A percentile compares a stretch with the other conserved stretches of the same genome.
phyloP scores from a whole-genome alignment of 64 coral and sea anemone genomes.

The Acropora yongei region DNA sequence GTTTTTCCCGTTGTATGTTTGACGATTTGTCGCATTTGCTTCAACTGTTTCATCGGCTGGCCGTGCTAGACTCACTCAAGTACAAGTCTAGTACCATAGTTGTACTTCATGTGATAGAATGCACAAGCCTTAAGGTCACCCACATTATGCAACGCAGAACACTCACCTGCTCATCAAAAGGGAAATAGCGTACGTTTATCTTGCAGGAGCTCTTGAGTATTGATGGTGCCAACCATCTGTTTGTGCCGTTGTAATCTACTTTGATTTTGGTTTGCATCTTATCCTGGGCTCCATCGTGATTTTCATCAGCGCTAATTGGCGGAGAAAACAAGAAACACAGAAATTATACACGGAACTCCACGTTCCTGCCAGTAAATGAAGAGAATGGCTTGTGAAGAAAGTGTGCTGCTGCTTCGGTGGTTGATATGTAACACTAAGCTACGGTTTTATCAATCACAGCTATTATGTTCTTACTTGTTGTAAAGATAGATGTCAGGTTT shows the following conservation, averaged over 20 bases:
- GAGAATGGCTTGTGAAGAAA: not conserved
- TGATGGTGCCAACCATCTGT: conserved; percentile 83
- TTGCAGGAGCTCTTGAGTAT: conserved; percentile 85
- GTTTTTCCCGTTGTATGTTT: no score
- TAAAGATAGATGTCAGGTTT: conserved; percentile 92
- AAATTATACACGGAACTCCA: no score
- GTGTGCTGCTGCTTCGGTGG: not conserved
- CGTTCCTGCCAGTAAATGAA: no score
- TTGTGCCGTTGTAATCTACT: conserved; percentile 59
- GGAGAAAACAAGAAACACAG: not conserved
- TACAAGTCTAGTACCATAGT: no score
- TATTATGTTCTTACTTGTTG: conserved; percentile 76
- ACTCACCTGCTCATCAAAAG: conserved; percentile 89
- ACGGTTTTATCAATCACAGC: not conserved
- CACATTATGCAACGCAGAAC: not conserved
- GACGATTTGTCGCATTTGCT: no score
- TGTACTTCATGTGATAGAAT: no score
- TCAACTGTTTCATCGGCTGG: no score
- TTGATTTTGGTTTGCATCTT: conserved; percentile 81
- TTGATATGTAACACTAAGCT: no score
- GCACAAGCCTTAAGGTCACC: no score
- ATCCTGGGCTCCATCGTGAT: conserved; percentile 75
- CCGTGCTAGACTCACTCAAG: no score
- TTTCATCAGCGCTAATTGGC: conserved; percentile 62
- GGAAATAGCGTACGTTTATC: conserved; percentile 88